Evolutionary conservation across 2,113 vertebrate species (phyloP).

Genomic region (Myrmophylax atrothorax): DNA sequence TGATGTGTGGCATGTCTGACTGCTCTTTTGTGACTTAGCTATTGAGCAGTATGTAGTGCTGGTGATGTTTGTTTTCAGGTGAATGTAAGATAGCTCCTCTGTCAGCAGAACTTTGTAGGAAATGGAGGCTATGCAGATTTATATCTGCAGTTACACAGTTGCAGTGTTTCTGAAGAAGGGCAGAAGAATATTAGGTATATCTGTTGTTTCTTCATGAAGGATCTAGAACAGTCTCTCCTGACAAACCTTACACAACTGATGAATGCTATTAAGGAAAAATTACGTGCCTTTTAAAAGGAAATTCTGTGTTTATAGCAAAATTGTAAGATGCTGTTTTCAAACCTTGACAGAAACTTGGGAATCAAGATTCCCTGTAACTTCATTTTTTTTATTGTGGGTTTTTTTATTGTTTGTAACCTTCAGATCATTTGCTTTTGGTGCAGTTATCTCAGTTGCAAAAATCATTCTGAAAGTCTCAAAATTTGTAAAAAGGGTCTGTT

Average conservation of each 20-base stretch:
- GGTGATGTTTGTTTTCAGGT: not conserved
- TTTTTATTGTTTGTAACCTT: not conserved
- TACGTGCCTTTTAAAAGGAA: not conserved
- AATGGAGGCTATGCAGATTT: not conserved
- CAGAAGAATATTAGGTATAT: not conserved
- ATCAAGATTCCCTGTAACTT: not conserved
- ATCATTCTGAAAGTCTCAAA: not conserved
- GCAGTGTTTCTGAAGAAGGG: not conserved
- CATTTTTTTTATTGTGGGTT: rapidly evolving
- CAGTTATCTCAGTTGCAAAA: not conserved
- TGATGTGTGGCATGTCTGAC: not conserved
- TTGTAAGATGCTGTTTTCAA: not conserved
- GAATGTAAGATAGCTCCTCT: not conserved
- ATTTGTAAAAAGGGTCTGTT: not conserved
- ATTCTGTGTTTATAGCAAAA: not conserved
- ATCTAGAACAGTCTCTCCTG: not conserved
- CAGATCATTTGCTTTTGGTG: not conserved
- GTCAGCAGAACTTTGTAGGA: not conserved
- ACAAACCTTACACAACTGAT: not conserved
- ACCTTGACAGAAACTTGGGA: not conserved
- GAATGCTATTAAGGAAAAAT: not conserved
- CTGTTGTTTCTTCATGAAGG: not conserved
- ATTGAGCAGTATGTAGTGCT: not conserved
- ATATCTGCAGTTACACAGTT: not conserved
- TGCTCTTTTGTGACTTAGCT: not conserved